These are phyloP conservation scores for Sebastes schlegelii DNA, from an alignment of 2,113 vertebrate genomes.

Conservation along the genomic window DNA sequence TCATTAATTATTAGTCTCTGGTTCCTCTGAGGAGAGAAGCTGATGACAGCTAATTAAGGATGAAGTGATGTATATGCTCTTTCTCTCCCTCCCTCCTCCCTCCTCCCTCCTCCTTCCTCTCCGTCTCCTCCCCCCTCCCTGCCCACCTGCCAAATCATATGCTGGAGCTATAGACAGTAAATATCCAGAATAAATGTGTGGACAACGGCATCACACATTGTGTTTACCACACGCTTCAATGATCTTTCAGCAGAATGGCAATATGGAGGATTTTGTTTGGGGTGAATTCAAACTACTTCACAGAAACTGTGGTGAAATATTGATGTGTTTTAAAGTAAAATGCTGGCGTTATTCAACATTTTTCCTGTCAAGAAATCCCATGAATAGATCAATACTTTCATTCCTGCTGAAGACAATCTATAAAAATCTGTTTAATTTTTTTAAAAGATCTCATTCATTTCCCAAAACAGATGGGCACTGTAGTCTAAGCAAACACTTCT, in stretches of 20 bases:
- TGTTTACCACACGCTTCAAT: constrained; percentile 42
- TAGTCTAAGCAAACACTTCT: background rate
- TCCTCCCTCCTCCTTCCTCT: background rate
- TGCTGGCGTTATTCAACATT: background rate
- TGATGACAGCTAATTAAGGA: constrained; percentile 84
- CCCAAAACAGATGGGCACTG: too few species aligned
- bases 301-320: background rate
- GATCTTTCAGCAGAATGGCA: constrained; percentile 2
- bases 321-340: background rate
- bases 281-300: background rate
- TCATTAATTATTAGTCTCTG: constrained; percentile 81
- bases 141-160: constrained; percentile 74
- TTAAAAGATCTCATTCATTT: too few species aligned
- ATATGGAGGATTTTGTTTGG: background rate
- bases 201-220: constrained; percentile 38
- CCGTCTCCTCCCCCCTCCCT: constrained; percentile 27
- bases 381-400: background rate
- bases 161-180: constrained; percentile 54
- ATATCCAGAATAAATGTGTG: constrained; percentile 48
- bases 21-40: constrained; percentile 76
- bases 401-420: background rate
- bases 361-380: background rate
- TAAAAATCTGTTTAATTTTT: too few species aligned
- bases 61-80: constrained; percentile 79
- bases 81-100: background rate